Evolutionary conservation across 1,140 invertebrate species (phyloP), one percentile per base, ranked within the genome.

Genomic region (Leucophenga varia): DNA sequence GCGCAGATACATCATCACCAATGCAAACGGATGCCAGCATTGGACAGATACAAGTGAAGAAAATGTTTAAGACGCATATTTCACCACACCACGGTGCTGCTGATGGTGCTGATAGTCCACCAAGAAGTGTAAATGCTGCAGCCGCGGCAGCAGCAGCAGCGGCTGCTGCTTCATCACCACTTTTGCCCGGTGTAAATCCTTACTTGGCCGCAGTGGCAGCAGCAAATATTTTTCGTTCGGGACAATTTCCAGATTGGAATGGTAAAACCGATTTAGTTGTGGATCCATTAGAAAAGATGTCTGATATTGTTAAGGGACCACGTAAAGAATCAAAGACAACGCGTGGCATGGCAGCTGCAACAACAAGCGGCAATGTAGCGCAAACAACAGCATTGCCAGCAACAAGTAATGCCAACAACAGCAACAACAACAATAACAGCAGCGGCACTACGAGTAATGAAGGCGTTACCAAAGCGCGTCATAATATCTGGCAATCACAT

Each of bases 401-500:
- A n/a, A n/a, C n/a, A n/a, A n/a, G n/a, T n/a, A n/a, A n/a, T 64
- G 63, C 47, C 59, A 2, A 54, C 54, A 16, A 47, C 40, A 43
- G 48, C 37, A 31, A 16, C 50, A 54, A 19, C n/a, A 30, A 41
- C 20, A 39, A 64, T 69, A 31, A 76, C 59, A 42, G 77, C 43
- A 61, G 79, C 2, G 76, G 13, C 42, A 2, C 21, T 32, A 7
- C 64, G 63, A 36, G 78, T 54, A 54, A 77, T 34, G 70, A 80
- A 0, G 79, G 79, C 10, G 79, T 82, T 2, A 84, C 84, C 30
- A 72, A 72, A 42, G 82, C 84, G 21, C 79, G 89, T 16, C 89
- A 90, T 70, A 90, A 88, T 52, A 88, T 93, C 3, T 95, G 93
- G 93, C 93, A 95, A 59, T 93, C 90, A 1, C 93, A 95, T 58